A percentile compares a stretch with the other conserved stretches of the same genome.
Evolutionary conservation across 2,888 invertebrate species (phyloP).

Genomic region (Synergus laeviventris): DNA sequence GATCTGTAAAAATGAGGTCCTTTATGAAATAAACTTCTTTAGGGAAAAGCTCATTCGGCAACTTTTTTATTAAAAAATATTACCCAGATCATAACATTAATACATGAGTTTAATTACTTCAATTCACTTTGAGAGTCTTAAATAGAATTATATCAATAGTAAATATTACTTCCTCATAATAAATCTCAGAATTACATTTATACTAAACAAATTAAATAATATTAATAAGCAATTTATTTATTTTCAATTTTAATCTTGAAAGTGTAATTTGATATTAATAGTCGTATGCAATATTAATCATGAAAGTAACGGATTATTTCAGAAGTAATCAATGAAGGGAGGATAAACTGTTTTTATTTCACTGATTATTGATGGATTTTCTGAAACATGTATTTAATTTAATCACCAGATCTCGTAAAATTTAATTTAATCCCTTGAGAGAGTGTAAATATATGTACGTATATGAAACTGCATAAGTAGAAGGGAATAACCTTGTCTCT

Average conservation of each 20-base stretch:
- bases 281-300: not conserved
- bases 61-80: constrained; percentile 1
- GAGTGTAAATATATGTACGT: constrained; percentile 30
- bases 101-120: not conserved
- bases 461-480: constrained; percentile 3
- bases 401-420: not conserved
- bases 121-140: not conserved
- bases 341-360: not conserved
- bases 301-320: constrained; percentile 6
- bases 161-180: not conserved
- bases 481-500: constrained; percentile 25
- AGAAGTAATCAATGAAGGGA: constrained; percentile 11
- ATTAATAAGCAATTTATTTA: not conserved
- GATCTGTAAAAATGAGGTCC: not conserved
- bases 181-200: not conserved
- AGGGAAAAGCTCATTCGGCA: constrained; percentile 14
- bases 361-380: constrained; percentile 5
- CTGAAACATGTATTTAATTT: not conserved
- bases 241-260: not conserved
- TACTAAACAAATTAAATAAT: not conserved
- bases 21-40: not conserved
- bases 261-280: not conserved
- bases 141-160: not conserved
- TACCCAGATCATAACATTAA: not conserved
- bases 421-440: constrained; percentile 13